A percentile compares a stretch with the other conserved stretches of the same genome.
These are phyloP conservation scores for Ormyrus labotus DNA, from an alignment of 2,888 invertebrate species.

Conservation along the genomic window DNA sequence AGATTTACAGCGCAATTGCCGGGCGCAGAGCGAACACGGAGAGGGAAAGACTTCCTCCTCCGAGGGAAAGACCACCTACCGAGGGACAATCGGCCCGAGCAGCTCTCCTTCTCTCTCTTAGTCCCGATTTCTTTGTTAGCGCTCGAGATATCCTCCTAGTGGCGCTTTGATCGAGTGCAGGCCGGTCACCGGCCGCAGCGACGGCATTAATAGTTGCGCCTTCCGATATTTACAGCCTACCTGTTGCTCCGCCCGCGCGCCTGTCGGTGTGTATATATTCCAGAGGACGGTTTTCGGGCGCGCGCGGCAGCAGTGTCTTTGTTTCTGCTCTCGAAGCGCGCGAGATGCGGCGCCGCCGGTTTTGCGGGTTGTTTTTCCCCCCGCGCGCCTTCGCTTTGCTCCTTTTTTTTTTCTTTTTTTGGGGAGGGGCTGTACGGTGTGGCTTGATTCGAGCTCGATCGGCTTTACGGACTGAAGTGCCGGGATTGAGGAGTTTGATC, in stretches of 20 bases:
- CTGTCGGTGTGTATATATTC: background rate
- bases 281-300: background rate
- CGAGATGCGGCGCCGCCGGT: background rate
- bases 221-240: conserved; percentile 44
- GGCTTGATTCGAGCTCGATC: too few relatives aligned
- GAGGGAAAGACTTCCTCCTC: conserved; percentile 8
- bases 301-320: background rate
- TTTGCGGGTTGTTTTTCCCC: background rate
- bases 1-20: conserved; percentile 47
- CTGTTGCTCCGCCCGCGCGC: conserved; percentile 36
- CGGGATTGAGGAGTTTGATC: too few relatives aligned
- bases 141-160: background rate
- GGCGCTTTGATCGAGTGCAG: conserved; percentile 8
- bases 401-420: background rate
- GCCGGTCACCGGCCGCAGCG: background rate
- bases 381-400: background rate
- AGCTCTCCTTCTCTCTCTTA: too few relatives aligned
- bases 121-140: conserved; percentile 49
- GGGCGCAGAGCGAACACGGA: conserved; percentile 11
- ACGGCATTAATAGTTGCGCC: conserved; percentile 39
- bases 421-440: too few relatives aligned
- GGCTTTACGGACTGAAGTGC: too few relatives aligned
- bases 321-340: background rate
- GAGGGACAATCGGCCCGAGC: conserved; percentile 24
- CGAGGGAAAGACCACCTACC: conserved; percentile 44